Percentiles rank a stretch among this genome's conserved stretches.
phyloP scores from a whole-genome alignment of 1,140 invertebrate genomes.

The Neotoxoptera formosana region DNA sequence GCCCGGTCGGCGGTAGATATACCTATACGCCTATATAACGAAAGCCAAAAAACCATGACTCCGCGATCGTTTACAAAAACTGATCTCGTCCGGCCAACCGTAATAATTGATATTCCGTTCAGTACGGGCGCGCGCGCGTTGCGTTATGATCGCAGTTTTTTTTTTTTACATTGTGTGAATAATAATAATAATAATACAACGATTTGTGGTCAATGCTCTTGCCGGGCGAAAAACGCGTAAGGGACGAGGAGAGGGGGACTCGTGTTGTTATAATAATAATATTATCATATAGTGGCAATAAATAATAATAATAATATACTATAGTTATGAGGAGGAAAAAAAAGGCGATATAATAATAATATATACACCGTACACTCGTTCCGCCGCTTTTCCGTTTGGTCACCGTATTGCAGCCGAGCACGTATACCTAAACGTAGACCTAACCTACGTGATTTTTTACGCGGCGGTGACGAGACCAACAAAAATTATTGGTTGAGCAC shows the following conservation, averaged over 20 bases:
- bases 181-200: slow-evolving; percentile 45
- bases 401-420: neutral
- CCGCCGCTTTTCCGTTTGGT: neutral
- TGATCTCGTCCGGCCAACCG: slow-evolving; percentile 37
- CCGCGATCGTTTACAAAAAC: slow-evolving; percentile 48
- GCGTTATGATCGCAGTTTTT: slow-evolving; percentile 42
- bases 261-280: neutral
- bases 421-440: neutral
- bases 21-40: neutral
- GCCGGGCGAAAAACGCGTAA: neutral
- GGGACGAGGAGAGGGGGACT: neutral
- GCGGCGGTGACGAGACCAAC: neutral
- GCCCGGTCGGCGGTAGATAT: neutral
- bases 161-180: slow-evolving; percentile 51
- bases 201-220: slow-evolving; percentile 52
- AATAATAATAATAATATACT: slow-evolving; percentile 30
- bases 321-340: neutral
- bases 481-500: neutral
- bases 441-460: neutral
- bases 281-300: neutral
- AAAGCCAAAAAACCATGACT: slow-evolving; percentile 46
- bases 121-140: neutral
- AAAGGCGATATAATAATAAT: neutral
- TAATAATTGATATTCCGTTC: slow-evolving; percentile 56
- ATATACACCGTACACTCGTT: neutral